Percentiles rank a stretch among this genome's conserved stretches.
Conservation (phyloP, 2,888 invertebrate genomes). For the Ditylenchus weischeri region DNA sequence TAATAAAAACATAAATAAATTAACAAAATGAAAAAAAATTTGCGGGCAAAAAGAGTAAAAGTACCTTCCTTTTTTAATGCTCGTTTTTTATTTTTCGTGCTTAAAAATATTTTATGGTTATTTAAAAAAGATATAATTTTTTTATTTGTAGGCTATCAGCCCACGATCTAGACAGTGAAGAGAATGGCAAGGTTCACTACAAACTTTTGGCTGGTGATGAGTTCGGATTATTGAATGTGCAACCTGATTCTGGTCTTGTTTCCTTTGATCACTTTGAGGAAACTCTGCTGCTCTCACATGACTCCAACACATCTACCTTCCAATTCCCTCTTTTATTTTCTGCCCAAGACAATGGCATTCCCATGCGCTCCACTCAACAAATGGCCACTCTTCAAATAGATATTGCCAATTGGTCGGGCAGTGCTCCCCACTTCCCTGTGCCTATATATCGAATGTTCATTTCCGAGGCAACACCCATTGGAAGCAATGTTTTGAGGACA, state of each 20-base stretch:
- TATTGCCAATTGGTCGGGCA: slow-evolving; percentile 27
- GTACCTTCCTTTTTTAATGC: no score
- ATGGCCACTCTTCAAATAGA: slow-evolving; percentile 21
- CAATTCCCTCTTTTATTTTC: slow-evolving; percentile 6
- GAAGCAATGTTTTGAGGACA: slow-evolving; percentile 21
- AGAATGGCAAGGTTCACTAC: slow-evolving; percentile 64
- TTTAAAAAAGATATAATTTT: no score
- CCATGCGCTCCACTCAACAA: slow-evolving; percentile 19
- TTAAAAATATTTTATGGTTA: no score
- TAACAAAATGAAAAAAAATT: no score
- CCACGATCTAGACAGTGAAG: slow-evolving; percentile 16
- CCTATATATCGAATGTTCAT: slow-evolving; percentile 32
- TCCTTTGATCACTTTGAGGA: slow-evolving; percentile 34
- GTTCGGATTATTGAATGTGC: slow-evolving; percentile 18
- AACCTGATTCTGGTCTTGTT: slow-evolving; percentile 28
- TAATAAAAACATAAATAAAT: no score
- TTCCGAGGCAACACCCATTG: slow-evolving; percentile 19
- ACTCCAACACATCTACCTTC: not conserved
- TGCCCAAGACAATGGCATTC: slow-evolving; percentile 30
- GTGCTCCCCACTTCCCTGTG: slow-evolving; percentile 33
- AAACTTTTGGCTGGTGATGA: slow-evolving; percentile 65
- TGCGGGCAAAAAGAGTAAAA: no score
- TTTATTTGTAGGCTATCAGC: not conserved
- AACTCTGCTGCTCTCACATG: not conserved
- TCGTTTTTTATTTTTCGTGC: no score